Percentiles rank a stretch among this genome's conserved stretches.
phyloP scores from a whole-genome alignment of 1,140 invertebrate species.

The Carposina sasakii region DNA sequence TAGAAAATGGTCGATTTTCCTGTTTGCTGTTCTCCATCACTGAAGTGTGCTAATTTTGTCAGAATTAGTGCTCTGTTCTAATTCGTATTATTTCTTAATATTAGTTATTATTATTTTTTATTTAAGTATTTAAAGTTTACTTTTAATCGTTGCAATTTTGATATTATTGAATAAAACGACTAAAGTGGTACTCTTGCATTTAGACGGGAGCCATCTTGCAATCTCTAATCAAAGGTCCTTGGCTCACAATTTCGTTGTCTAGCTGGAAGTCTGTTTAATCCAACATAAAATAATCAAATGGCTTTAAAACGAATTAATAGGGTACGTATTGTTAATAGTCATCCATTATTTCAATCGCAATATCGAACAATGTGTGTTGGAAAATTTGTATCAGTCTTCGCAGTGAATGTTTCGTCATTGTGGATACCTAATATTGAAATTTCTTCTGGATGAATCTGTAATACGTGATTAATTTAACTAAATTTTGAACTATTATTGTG shows the following conservation, averaged over 20 bases:
- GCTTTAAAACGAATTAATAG: conserved; percentile 97
- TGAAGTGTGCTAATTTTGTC: conserved; percentile 65
- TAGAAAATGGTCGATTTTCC: conserved; percentile 72
- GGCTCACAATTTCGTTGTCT: conserved; percentile 77
- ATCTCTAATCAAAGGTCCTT: conserved; percentile 79
- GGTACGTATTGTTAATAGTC: conserved; percentile 79
- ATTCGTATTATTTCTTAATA: conserved; percentile 64
- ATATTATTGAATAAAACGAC: conserved; percentile 69
- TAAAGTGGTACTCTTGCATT: conserved; percentile 76
- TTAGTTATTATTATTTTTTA: conserved; percentile 68
- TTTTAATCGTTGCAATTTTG: conserved; percentile 45
- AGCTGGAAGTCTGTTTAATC: conserved; percentile 75
- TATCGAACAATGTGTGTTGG: conserved; percentile 53
- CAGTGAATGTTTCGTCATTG: conserved; percentile 74
- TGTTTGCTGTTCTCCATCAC: conserved; percentile 69
- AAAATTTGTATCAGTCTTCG: conserved; percentile 71
- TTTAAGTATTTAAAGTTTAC: conserved; percentile 56
- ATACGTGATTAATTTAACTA: conserved; percentile 40
- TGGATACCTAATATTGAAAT: conserved; percentile 71
- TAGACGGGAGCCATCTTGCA: conserved; percentile 79
- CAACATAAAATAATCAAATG: conserved; percentile 80
- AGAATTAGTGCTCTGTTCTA: conserved; percentile 57
- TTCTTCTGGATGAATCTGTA: conserved; percentile 70
- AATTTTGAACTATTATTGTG: conserved; percentile 6
- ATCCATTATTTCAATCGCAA: conserved; percentile 58